These are phyloP conservation scores for Leucophenga maculata DNA, from an alignment of 2,888 invertebrate genomes.

Conservation along the genomic window DNA sequence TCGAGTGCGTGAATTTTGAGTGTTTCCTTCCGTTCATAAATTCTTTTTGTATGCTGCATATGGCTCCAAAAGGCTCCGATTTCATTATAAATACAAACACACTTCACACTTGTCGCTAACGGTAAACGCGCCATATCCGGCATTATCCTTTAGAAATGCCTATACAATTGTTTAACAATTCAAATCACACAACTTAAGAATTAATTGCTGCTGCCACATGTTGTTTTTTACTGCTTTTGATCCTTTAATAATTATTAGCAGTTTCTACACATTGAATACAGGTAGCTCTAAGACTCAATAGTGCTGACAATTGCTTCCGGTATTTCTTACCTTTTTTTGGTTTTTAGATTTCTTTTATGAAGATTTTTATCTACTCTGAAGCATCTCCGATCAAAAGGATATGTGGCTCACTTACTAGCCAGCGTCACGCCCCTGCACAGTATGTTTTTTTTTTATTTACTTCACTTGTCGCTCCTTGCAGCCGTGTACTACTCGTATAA, in stretches of 20 bases:
- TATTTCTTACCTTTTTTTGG: not conserved
- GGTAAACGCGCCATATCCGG: constrained; percentile 16
- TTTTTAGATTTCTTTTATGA: constrained; percentile 3
- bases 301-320: constrained; percentile 23
- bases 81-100: too few relatives aligned
- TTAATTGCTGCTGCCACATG: constrained; percentile 20
- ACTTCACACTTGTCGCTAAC: constrained; percentile 29
- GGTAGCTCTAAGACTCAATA: not conserved
- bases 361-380: constrained; percentile 5
- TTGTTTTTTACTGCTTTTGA: not conserved
- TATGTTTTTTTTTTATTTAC: too few relatives aligned
- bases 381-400: not conserved
- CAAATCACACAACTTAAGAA: constrained; percentile 4
- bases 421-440: constrained; percentile 7
- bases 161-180: constrained; percentile 5
- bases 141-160: not conserved
- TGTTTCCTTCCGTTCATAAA: not conserved
- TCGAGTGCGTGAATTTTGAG: not conserved
- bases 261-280: constrained; percentile 1
- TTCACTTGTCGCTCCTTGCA: not conserved
- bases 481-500: not conserved
- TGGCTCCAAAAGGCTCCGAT: not conserved
- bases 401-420: not conserved
- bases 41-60: not conserved
- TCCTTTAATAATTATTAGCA: not conserved